Base-by-base conservation (phyloP, 1,140 invertebrate genomes). In the Drosophila fuyamai region DNA sequence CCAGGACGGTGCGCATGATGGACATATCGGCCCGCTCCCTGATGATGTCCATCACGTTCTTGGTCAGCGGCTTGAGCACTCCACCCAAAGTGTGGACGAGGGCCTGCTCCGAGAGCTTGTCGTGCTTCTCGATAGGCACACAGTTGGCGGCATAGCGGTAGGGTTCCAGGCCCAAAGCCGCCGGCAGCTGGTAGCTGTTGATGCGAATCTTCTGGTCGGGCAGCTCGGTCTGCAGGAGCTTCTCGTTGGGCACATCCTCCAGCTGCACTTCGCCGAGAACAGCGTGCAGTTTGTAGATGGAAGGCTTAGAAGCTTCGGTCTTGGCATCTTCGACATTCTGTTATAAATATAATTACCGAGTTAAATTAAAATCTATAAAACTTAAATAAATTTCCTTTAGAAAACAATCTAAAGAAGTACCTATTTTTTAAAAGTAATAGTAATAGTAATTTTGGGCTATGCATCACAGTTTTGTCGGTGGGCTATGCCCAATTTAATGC, bases 81-180 rank as follows among this genome's bases (percentile, higher is more conserved):
- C 94, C 93, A 43, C 94, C 94, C 7, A 96, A 93, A 0, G 96
- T 92, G 81, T 96, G 95, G 1, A 96, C 93, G 5, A 96, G 94
- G 23, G 95, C 96, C 83, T 96, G 96, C 38, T 94, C 94, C 0
- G 95, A 95, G 3, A 93, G 83, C 60, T 93, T 92, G 71, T 94
- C 93, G 40, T 90, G 81, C 74, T 92, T 93, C 40, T 79, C 89
- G 23, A 94, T 90, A 62, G 92, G 92, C 38, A 94, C 93, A 81
- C 94, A 95, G 74, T 95, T 95, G 14, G 93, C 94, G 12, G 94
- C 94, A 48, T 79, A 92, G 7, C 85, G 88, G 54, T 76, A 92
- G 6, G 80, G 79, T 13, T 91, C 90, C 16, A 63, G 38, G 0
- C 81, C 93, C 76, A 85, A 93, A 58, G 75, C 92, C 81, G 77